A percentile compares a stretch with the other conserved stretches of the same genome.
These are phyloP conservation scores for Caenorhabditis angaria DNA, from an alignment of 2,888 invertebrate genomes.

Conservation along the genomic window DNA sequence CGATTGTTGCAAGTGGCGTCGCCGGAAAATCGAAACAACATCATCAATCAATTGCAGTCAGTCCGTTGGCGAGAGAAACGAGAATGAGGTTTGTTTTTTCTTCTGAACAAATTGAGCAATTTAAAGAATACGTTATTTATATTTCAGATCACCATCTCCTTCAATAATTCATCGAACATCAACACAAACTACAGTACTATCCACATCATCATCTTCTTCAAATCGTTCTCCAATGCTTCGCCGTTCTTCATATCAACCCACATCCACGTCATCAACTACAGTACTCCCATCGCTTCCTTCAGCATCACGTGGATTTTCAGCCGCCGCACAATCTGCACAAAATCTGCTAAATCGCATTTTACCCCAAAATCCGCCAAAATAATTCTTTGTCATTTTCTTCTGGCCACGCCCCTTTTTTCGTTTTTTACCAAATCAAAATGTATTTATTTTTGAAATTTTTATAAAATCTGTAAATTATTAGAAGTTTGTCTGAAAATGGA, in stretches of 20 bases:
- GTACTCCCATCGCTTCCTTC: constrained; percentile 21
- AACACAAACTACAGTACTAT: constrained; percentile 24
- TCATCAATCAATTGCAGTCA: constrained; percentile 40
- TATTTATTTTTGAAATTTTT: too few relatives aligned
- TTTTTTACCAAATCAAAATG: not conserved
- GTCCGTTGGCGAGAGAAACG: constrained; percentile 43
- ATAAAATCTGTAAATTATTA: too few relatives aligned
- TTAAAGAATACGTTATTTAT: not conserved
- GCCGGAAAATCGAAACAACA: constrained; percentile 32
- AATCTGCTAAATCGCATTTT: constrained; percentile 34
- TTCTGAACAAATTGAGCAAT: not conserved
- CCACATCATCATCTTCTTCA: constrained; percentile 15
- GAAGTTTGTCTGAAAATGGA: too few relatives aligned
- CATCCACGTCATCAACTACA: constrained; percentile 14
- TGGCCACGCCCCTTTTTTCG: constrained; percentile 11
- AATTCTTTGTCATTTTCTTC: constrained; percentile 13
- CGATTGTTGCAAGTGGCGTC: constrained; percentile 13
- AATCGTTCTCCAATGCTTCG: constrained; percentile 21
- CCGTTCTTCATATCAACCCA: constrained; percentile 33
- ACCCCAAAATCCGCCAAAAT: constrained; percentile 16
- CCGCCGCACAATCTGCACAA: constrained; percentile 43
- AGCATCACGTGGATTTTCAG: constrained; percentile 28
- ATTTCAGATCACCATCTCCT: constrained; percentile 40
- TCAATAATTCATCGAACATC: constrained; percentile 23
- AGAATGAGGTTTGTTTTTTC: constrained; percentile 31